phyloP scores from a whole-genome alignment of 2,888 invertebrate genomes.

The Acanthosepion lycidas region DNA sequence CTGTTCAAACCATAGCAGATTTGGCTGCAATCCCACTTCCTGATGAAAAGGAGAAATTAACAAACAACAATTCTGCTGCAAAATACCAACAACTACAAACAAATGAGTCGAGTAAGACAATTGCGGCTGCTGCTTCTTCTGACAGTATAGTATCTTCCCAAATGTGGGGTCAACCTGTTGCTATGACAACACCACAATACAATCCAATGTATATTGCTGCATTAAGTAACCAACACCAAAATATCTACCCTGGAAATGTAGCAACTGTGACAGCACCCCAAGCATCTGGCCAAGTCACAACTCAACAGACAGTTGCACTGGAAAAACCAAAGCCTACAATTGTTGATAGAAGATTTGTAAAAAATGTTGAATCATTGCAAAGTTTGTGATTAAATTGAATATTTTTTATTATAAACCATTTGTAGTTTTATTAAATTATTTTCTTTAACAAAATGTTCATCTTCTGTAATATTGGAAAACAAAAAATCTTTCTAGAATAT shows the following conservation, averaged over 20 bases:
- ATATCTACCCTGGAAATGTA: background rate
- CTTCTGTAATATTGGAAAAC: no score
- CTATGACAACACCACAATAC: background rate
- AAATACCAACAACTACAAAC: background rate
- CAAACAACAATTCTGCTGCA: background rate
- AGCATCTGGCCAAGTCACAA: background rate
- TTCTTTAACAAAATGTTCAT: no score
- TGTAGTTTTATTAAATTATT: no score
- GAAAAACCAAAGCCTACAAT: conserved; percentile 52
- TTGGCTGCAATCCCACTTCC: conserved; percentile 46
- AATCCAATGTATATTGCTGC: conserved; percentile 34
- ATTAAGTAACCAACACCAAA: conserved; percentile 48
- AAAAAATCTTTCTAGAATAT: no score
- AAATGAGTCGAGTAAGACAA: background rate
- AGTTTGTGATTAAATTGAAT: background rate
- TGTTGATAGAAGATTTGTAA: conserved; percentile 64
- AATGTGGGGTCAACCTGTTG: conserved; percentile 23
- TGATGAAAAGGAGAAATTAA: background rate
- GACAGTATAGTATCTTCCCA: conserved; percentile 44
- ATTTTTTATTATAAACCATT: background rate
- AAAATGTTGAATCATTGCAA: conserved; percentile 54
- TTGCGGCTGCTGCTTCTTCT: conserved; percentile 38
- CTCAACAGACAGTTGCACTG: background rate
- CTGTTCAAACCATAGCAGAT: background rate
- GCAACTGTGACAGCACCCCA: background rate